Base-by-base conservation (phyloP, 2,797 vertebrate genomes). In the Pangasius mekongensis region DNA sequence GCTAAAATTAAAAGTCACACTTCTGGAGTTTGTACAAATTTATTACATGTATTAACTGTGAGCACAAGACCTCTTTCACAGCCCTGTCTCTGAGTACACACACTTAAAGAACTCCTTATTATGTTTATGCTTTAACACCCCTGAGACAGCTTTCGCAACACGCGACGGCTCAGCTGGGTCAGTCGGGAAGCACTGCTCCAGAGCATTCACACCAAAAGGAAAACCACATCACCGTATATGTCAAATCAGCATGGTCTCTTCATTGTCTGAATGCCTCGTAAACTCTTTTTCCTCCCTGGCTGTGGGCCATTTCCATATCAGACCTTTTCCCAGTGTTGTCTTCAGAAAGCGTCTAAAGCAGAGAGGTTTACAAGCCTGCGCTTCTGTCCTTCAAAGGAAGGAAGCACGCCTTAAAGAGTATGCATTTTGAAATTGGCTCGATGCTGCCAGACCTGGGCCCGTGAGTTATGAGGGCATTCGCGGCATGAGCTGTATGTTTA, bases 391-490 rank as follows among this genome's bases (percentile, higher is more conserved):
- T 92, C 87, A 90, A 89, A 77, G 58, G 88, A 87, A 89, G 90
- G 89, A 93, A 49, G 18, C 10, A 66, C 85, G 56, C 94, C 94
- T 90, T 88, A 88, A 78, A 90, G 89, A 90, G 86, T 88, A 88
- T 88, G 91, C 77, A 64, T 84, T 83, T 91, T 47, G 9, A 89
- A 92, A 92, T 92, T 91, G 90, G 87, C 84, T 90, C 60, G 82
- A 84, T 91, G 89, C 76, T 76, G 86, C 84, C 10, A 60, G 80
- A 56, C 20, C 11, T 0, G 81, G 84, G 66, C 27, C 83, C 90
- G 69, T 92, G 91, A 94, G 92, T 94, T 91, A 94, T 90, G 85
- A 82, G 71, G 88, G 80, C 84, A 73, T 90, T 91, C 89, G 85
- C 36, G 71, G 84, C 84, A 86, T 91, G 67, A 91, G 77, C 90